phyloP scores from a whole-genome alignment of 2,797 vertebrate genomes.

The Oceanodroma leucorhoa region DNA sequence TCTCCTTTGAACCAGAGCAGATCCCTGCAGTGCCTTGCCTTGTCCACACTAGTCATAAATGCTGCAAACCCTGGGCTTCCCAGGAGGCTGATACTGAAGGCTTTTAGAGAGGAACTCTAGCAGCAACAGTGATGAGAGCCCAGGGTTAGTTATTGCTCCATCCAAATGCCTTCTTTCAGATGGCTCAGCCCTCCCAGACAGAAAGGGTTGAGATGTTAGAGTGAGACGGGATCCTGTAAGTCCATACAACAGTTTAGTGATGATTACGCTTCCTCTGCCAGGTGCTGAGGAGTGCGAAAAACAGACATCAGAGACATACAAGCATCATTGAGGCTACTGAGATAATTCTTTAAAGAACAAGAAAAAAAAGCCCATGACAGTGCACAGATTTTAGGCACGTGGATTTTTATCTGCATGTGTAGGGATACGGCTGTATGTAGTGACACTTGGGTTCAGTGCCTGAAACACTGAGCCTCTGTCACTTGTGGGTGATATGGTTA shows the following conservation, averaged over 20 bases:
- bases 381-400: not conserved
- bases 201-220: not conserved
- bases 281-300: not conserved
- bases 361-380: not conserved
- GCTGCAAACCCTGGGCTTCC: not conserved
- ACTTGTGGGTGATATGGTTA: not conserved
- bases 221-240: not conserved
- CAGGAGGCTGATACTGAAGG: not conserved
- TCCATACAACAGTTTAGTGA: not conserved
- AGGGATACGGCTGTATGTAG: not conserved
- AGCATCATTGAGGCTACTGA: rapidly evolving
- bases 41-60: not conserved
- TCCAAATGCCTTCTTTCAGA: not conserved
- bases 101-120: not conserved
- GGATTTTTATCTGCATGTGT: rapidly evolving
- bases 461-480: not conserved
- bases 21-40: not conserved
- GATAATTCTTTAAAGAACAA: not conserved
- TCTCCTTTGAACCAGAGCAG: not conserved
- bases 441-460: not conserved
- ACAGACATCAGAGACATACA: rapidly evolving
- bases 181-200: not conserved
- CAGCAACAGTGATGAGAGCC: not conserved
- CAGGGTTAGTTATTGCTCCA: not conserved
- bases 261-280: not conserved